phyloP scores from a whole-genome alignment of 1,140 invertebrate genomes.

The Cataglyphis hispanica region DNA sequence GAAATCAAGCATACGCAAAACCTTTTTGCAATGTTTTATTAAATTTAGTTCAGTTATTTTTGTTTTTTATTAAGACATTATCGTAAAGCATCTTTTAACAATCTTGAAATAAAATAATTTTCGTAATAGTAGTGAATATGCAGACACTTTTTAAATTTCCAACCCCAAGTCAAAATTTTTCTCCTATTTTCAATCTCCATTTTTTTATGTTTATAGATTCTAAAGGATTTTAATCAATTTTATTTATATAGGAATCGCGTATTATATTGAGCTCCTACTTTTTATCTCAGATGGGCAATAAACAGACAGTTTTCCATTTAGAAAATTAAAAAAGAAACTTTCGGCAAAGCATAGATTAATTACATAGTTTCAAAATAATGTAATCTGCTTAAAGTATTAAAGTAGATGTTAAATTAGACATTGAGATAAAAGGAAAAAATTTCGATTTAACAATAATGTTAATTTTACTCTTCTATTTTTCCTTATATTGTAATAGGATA shows the following conservation, averaged over 20 bases:
- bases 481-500: not conserved
- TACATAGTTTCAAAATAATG: not conserved
- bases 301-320: no score
- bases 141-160: not conserved
- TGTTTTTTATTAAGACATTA: not conserved
- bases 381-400: no score
- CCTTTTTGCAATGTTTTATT: not conserved
- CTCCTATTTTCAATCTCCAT: no score
- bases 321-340: no score
- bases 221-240: no score
- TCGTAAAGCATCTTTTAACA: not conserved
- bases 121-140: not conserved
- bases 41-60: not conserved
- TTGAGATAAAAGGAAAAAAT: no score
- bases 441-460: not conserved
- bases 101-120: conserved; percentile 4
- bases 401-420: no score
- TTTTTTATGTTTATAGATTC: no score
- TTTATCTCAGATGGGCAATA: no score
- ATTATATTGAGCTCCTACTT: no score
- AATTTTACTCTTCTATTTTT: not conserved
- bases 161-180: not conserved
- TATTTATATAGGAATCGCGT: no score
- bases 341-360: no score
- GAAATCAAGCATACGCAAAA: conserved; percentile 5